Base-by-base conservation (phyloP, 2,888 invertebrate species). In the Dastarcus helophoroides region DNA sequence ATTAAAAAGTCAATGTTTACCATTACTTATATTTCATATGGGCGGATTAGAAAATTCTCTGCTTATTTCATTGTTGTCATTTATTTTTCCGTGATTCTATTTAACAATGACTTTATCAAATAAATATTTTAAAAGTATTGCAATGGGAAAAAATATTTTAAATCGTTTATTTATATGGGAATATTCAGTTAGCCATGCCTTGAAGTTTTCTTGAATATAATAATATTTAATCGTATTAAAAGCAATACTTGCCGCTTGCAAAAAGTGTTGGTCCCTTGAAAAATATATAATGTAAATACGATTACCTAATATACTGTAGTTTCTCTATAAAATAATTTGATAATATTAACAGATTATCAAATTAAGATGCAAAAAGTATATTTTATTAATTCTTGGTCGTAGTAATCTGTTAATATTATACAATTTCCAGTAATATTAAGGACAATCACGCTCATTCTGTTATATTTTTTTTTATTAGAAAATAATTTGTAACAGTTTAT, bases 171-270 rank as follows among this genome's bases (percentile, higher is more conserved):
- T 25, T 30, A 26, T 26, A 30, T 35, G 32, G 27, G 32, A 33
- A 11, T 33, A 31, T 30, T n/a, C n/a, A n/a, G n/a, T n/a, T n/a
- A n/a, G n/a, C n/a, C n/a, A 37, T 35, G 11, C 26, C 21, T 12
- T 12, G 4, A 8, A 7, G 16, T 31, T 31, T 25, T 25, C 19
- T 34, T 33, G 32, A 39, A 40, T 41, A 42, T 39, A 41, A 41
- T 48, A 44, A 51, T 46, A 50, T 48, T 50, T 53, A 50, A 49
- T 50, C 56, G 57, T 59, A 58, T 59, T 56, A 47, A 51, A 58
- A 60, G 59, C 59, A 61, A 60, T 60, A 58, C 54, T 57, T 51
- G 54, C 48, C 54, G 58, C 56, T 57, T 59, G 53, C 50, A 48
- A 48, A n/a, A n/a, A 53, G 54, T 55, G 54, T 60, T 56, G 56